Base-by-base conservation (phyloP, 2,113 vertebrate species). In the Lucifuga dentata region DNA sequence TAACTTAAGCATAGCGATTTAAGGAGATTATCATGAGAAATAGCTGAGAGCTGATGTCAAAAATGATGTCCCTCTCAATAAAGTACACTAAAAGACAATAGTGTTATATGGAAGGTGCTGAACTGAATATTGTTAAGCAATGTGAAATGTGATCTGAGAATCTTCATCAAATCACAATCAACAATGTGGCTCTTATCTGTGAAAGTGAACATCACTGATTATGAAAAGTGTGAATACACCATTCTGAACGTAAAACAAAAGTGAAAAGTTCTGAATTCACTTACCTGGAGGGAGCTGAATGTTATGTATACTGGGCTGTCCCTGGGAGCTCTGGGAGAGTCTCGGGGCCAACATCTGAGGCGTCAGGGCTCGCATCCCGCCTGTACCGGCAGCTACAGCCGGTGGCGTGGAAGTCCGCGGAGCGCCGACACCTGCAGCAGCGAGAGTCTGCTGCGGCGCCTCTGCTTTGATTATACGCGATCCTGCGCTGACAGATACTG, bases 231-330 rank as follows among this genome's bases (percentile, higher is more conserved):
- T n/a, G n/a, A n/a, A n/a, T n/a, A n/a, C n/a, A n/a, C n/a, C n/a
- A n/a, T n/a, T n/a, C n/a, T n/a, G n/a, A n/a, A n/a, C n/a, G n/a
- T n/a, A n/a, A n/a, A n/a, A n/a, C n/a, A n/a, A n/a, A n/a, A n/a
- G n/a, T n/a, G n/a, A 51, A 58, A 39, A 17, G 11, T 45, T 53
- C 0, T 61, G 23, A 1, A 5, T 40, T 51, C 23, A 80, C 93
- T 94, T 92, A 99, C 97, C 97, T 88, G 95, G 95, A n/a, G 96
- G 96, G 36, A 99, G 94, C 87, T 99, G 97, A 90, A 99, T 95
- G 91, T 98, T 99, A 81, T 98, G 96, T 70, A 98, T 90, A 87
- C 96, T 95, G 51, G 96, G 94, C 68, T 95, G 96, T 64, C 94
- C 95, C 49, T 95, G 91, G 58, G 92, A 87, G 57, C 93, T 89